phyloP scores from a whole-genome alignment of 35 echinoderm and acorn worm genomes.

The Heliocidaris erythrogramma region DNA sequence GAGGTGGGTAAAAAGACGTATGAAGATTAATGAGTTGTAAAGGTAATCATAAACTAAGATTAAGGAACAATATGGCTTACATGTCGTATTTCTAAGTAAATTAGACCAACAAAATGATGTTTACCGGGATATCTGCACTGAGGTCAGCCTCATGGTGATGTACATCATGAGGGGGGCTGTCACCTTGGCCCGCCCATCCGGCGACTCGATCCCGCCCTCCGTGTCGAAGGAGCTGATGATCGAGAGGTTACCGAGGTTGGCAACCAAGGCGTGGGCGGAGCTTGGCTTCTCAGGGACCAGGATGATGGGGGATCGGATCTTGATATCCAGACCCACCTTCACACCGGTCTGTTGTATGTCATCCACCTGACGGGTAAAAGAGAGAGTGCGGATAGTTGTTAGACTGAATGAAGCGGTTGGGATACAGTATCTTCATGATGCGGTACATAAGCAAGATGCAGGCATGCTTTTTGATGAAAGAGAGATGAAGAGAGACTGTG shows the following conservation, averaged over 20 bases:
- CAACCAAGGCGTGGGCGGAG: slow-evolving; percentile 79
- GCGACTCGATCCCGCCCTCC: slow-evolving; percentile 56
- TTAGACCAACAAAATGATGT: too few species aligned
- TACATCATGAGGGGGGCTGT: slow-evolving; percentile 47
- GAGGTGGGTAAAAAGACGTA: too few species aligned
- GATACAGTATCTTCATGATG: not conserved
- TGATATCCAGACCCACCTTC: slow-evolving; percentile 73
- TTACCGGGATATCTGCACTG: slow-evolving; percentile 87
- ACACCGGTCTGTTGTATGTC: slow-evolving; percentile 80
- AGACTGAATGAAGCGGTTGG: not conserved
- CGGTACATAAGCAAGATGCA: slow-evolving; percentile 24
- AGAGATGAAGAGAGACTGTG: not conserved
- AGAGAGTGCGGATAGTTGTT: not conserved
- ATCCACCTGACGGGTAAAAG: slow-evolving; percentile 62
- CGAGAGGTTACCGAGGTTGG: slow-evolving; percentile 80
- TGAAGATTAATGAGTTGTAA: too few species aligned
- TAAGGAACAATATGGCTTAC: too few species aligned
- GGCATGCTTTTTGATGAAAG: slow-evolving; percentile 12
- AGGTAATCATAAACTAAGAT: too few species aligned
- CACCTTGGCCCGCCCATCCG: not conserved
- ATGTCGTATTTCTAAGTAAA: too few species aligned
- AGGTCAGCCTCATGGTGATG: slow-evolving; percentile 64
- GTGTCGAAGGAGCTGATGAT: slow-evolving; percentile 67
- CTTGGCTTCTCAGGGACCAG: slow-evolving; percentile 82
- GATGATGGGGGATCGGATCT: slow-evolving; percentile 85